These are phyloP conservation scores for Epinephelus awoara DNA, from an alignment of 2,797 vertebrate species.

Conservation along the genomic window DNA sequence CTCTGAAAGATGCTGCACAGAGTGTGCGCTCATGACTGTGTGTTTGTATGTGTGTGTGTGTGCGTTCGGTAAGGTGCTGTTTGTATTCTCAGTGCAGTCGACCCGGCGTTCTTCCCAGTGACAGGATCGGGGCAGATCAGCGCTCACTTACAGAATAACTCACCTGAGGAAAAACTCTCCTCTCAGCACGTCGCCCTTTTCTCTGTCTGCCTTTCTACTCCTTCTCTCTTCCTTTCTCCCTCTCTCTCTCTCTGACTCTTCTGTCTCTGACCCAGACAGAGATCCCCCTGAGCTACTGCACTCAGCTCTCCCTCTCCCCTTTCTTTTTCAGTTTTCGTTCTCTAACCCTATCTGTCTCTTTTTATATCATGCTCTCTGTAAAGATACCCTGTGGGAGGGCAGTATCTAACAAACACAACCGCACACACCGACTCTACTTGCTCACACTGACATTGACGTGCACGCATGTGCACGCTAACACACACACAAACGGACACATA, in stretches of 20 bases:
- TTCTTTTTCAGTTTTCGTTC: constrained; percentile 74
- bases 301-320: constrained; percentile 65
- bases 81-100: constrained; percentile 74
- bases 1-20: constrained; percentile 58
- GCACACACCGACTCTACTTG: constrained; percentile 59
- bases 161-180: constrained; percentile 84
- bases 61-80: constrained; percentile 63
- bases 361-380: constrained; percentile 77
- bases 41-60: constrained; percentile 40
- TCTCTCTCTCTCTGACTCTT: constrained; percentile 55
- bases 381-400: constrained; percentile 81
- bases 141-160: constrained; percentile 76
- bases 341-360: constrained; percentile 79
- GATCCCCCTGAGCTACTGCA: constrained; percentile 78
- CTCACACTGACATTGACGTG: constrained; percentile 46
- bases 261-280: constrained; percentile 80
- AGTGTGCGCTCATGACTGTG: constrained; percentile 1
- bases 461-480: background rate
- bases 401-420: constrained; percentile 72
- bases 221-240: constrained; percentile 29
- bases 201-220: constrained; percentile 56
- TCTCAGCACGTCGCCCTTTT: constrained; percentile 67
- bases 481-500: constrained; percentile 19
- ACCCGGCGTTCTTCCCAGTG: constrained; percentile 56
- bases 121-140: constrained; percentile 76